Evolutionary conservation across 1,140 invertebrate genomes (phyloP).

Genomic region (Brachionus manjavacas): DNA sequence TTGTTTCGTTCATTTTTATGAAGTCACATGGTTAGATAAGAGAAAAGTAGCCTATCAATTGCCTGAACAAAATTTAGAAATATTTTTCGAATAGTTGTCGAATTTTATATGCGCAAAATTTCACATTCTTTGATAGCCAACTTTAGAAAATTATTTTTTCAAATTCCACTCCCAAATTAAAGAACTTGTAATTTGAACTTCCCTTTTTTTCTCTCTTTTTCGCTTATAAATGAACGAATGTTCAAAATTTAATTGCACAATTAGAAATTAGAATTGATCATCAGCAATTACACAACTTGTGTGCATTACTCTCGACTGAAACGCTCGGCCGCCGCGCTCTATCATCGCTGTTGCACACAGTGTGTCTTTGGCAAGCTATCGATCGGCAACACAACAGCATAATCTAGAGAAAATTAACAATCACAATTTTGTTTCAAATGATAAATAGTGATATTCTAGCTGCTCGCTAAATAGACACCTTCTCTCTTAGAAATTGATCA

Average conservation of each 20-base stretch:
- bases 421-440: neutral
- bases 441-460: neutral
- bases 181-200: slow-evolving; percentile 32
- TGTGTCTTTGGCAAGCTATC: neutral
- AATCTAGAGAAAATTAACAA: neutral
- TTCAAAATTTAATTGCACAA: neutral
- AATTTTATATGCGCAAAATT: slow-evolving; percentile 15
- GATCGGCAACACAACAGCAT: neutral
- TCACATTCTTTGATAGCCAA: slow-evolving; percentile 22
- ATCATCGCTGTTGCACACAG: neutral
- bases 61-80: neutral
- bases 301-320: neutral
- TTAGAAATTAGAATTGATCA: neutral
- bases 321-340: neutral
- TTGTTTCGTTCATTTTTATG: neutral
- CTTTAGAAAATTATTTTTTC: neutral
- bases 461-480: neutral
- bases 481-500: neutral
- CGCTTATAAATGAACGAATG: neutral
- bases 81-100: neutral
- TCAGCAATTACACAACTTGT: neutral
- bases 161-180: slow-evolving; percentile 5
- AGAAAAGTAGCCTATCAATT: slow-evolving; percentile 8
- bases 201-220: neutral
- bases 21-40: slow-evolving; percentile 36